A percentile compares a stretch with the other conserved stretches of the same genome.
Evolutionary conservation across 1,140 invertebrate species (phyloP).

Genomic region (Drosophila ogumai): DNA sequence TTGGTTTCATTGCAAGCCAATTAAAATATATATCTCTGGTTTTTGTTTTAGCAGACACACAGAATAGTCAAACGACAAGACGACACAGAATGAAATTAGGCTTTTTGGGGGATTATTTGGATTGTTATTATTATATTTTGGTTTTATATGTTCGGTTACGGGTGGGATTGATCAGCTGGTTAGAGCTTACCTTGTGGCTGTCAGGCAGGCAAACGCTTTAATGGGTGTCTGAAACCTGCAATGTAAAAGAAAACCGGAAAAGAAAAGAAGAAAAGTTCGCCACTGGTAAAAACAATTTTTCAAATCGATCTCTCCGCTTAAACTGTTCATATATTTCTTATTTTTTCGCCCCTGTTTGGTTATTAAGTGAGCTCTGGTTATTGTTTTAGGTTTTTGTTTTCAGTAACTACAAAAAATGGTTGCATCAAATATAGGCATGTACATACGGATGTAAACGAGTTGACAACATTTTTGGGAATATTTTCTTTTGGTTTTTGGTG

Average conservation of each 20-base stretch:
- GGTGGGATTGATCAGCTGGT: constrained; percentile 58
- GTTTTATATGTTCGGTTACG: constrained; percentile 28
- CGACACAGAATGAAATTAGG: constrained; percentile 30
- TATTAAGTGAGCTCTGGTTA: constrained; percentile 56
- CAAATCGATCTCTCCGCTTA: constrained; percentile 58
- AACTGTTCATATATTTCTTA: constrained; percentile 22
- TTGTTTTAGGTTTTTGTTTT: constrained; percentile 54
- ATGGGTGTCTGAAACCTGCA: constrained; percentile 85
- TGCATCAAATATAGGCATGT: constrained; percentile 40
- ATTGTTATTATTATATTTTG: constrained; percentile 29
- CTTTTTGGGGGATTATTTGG: constrained; percentile 21
- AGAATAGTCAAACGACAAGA: constrained; percentile 32
- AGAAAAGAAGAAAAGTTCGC: constrained; percentile 82
- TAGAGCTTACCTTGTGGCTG: constrained; percentile 84
- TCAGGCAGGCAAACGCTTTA: constrained; percentile 85
- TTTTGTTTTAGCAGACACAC: constrained; percentile 1
- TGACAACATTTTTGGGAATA: constrained; percentile 36
- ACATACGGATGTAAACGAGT: constrained; percentile 35
- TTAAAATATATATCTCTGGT: constrained; percentile 15
- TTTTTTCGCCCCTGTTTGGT: constrained; percentile 11
- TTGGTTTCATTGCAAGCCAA: constrained; percentile 25
- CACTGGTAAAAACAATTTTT: constrained; percentile 73
- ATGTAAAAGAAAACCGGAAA: constrained; percentile 83
- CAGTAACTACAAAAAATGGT: constrained; percentile 37
- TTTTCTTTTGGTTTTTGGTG: constrained; percentile 4